phyloP scores from a whole-genome alignment of 1,140 invertebrate species.

The Trachelipus rathkii region DNA sequence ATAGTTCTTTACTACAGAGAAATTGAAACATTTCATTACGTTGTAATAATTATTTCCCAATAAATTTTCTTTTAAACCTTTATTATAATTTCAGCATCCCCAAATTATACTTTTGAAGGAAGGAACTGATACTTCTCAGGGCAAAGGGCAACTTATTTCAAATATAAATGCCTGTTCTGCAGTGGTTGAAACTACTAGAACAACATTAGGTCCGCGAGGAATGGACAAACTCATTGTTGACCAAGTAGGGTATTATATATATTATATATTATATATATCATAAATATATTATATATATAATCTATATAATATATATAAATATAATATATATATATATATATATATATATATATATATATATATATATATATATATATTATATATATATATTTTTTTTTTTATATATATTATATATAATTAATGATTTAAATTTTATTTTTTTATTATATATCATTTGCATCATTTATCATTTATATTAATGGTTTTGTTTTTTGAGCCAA shows the following conservation, averaged over 20 bases:
- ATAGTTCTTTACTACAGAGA: background rate
- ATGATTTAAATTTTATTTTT: no score
- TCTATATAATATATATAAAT: background rate
- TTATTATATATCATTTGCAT: no score
- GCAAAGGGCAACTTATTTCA: conserved; percentile 90
- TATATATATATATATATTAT: conserved; percentile 26
- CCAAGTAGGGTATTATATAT: conserved; percentile 52
- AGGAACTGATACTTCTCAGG: conserved; percentile 94
- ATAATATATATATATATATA: conserved; percentile 3
- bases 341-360: conserved; percentile 28
- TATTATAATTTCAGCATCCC: conserved; percentile 70
- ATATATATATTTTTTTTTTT: no score
- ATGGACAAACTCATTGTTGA: conserved; percentile 99
- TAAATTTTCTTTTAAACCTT: background rate
- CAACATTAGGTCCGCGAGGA: conserved; percentile 94
- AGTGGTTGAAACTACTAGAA: conserved; percentile 90
- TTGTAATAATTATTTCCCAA: background rate
- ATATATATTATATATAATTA: no score
- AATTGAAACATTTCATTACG: background rate
- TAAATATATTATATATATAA: conserved; percentile 17
- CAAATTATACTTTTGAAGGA: conserved; percentile 97
- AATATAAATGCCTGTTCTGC: conserved; percentile 99
- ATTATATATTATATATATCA: no score
- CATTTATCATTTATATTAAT: no score
- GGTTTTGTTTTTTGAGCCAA: no score